Conservation (phyloP, 2,797 vertebrate genomes). For the Lates japonicus region DNA sequence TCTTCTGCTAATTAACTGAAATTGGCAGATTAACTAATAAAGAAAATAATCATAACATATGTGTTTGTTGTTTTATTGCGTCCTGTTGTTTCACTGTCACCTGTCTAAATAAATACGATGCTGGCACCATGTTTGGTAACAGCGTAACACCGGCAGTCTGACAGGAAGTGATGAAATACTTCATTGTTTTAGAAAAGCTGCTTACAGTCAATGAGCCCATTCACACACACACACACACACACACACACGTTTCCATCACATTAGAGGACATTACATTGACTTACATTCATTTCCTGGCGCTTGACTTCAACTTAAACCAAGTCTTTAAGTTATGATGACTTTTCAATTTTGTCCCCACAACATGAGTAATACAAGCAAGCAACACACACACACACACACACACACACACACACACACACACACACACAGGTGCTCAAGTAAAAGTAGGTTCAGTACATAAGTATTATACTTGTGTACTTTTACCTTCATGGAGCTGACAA, state of each 20-base stretch:
- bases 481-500: not conserved
- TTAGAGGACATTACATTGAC: too few relatives aligned
- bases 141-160: not conserved
- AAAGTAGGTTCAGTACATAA: too few relatives aligned
- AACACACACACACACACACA: not conserved
- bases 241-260: not conserved
- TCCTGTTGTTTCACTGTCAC: too few relatives aligned
- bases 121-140: not conserved
- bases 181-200: conserved; percentile 22
- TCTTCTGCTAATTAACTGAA: too few relatives aligned
- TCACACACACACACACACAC: not conserved
- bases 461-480: not conserved
- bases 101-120: too few relatives aligned
- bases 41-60: too few relatives aligned
- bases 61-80: too few relatives aligned
- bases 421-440: not conserved
- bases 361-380: not conserved
- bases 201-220: conserved; percentile 2
- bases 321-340: too few relatives aligned
- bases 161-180: conserved; percentile 21
- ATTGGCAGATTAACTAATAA: too few relatives aligned
- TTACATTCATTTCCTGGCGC: too few relatives aligned
- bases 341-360: too few relatives aligned
- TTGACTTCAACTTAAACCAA: too few relatives aligned
- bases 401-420: not conserved